phyloP scores from a whole-genome alignment of 2,113 vertebrate genomes.

The Pelobates fuscus region DNA sequence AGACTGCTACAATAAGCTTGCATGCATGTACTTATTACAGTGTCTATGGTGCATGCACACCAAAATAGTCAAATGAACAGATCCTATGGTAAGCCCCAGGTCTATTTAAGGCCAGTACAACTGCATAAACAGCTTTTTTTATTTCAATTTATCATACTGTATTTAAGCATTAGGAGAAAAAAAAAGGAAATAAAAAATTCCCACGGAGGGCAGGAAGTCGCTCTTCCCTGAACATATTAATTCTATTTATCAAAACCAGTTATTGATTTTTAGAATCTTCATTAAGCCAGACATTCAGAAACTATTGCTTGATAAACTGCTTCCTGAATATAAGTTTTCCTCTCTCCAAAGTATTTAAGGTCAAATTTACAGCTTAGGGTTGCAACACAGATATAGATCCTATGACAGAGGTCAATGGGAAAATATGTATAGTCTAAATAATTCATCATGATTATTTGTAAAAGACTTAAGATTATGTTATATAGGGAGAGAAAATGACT shows the following conservation, averaged over 20 bases:
- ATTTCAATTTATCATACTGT: too few relatives aligned
- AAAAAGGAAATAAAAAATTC: slow-evolving; percentile 55
- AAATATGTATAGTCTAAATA: slow-evolving; percentile 50
- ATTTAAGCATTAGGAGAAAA: neutral
- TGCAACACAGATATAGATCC: slow-evolving; percentile 54
- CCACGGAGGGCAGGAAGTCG: slow-evolving; percentile 65
- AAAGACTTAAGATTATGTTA: slow-evolving; percentile 22
- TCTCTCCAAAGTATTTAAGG: slow-evolving; percentile 62
- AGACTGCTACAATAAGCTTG: too few relatives aligned
- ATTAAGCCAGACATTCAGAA: slow-evolving; percentile 60
- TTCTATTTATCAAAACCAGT: slow-evolving; percentile 48
- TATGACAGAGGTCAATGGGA: slow-evolving; percentile 31
- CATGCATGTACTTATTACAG: too few relatives aligned
- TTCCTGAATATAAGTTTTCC: slow-evolving; percentile 66
- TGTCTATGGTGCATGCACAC: too few relatives aligned
- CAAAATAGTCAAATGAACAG: too few relatives aligned
- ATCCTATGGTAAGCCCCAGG: too few relatives aligned
- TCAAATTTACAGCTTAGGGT: slow-evolving; percentile 53
- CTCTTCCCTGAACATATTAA: slow-evolving; percentile 48
- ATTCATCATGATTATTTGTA: slow-evolving; percentile 19
- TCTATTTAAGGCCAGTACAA: too few relatives aligned
- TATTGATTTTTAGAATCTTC: slow-evolving; percentile 58
- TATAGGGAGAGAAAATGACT: neutral
- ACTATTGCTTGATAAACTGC: slow-evolving; percentile 69
- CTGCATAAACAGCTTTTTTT: too few relatives aligned